These are phyloP conservation scores for Trichosurus vulpecula DNA, from an alignment of 2,797 vertebrate species.

Conservation along the genomic window DNA sequence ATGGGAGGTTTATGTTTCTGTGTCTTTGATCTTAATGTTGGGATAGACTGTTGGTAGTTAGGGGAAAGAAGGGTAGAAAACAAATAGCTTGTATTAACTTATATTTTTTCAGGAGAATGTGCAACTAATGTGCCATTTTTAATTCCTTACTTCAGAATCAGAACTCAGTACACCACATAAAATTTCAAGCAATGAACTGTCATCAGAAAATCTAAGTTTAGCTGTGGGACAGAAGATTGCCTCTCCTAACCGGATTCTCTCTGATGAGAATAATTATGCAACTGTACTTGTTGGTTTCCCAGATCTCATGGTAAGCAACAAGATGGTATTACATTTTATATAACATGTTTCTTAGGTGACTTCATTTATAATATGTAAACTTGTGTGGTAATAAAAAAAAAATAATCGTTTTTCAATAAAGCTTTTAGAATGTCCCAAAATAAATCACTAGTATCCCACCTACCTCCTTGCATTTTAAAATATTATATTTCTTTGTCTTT, in stretches of 20 bases:
- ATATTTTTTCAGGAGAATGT: not conserved
- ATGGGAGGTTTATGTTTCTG: slow-evolving; percentile 26
- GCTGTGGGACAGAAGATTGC: slow-evolving; percentile 94
- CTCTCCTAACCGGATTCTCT: slow-evolving; percentile 93
- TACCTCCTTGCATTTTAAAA: not conserved
- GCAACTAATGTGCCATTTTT: not conserved
- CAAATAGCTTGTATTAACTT: slow-evolving; percentile 17
- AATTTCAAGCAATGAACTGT: slow-evolving; percentile 91
- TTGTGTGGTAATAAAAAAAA: slow-evolving; percentile 35
- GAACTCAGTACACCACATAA: slow-evolving; percentile 85
- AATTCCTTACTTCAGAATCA: slow-evolving; percentile 81
- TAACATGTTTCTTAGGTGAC: slow-evolving; percentile 11
- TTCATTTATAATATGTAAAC: slow-evolving; percentile 4
- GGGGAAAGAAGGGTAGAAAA: slow-evolving; percentile 55
- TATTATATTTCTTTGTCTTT: slow-evolving; percentile 13
- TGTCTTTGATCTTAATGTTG: slow-evolving; percentile 6
- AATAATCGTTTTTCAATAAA: slow-evolving; percentile 36
- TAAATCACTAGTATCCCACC: slow-evolving; percentile 26
- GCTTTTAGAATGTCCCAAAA: slow-evolving; percentile 47
- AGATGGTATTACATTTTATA: slow-evolving; percentile 27
- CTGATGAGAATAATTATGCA: slow-evolving; percentile 89
- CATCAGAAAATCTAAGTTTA: slow-evolving; percentile 93
- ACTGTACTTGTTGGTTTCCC: slow-evolving; percentile 94
- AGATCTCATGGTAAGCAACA: slow-evolving; percentile 93
- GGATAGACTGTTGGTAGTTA: slow-evolving; percentile 39